A percentile compares a stretch with the other conserved stretches of the same genome.
Evolutionary conservation across 1,140 invertebrate genomes (phyloP).

Genomic region (Drosophila obscura): DNA sequence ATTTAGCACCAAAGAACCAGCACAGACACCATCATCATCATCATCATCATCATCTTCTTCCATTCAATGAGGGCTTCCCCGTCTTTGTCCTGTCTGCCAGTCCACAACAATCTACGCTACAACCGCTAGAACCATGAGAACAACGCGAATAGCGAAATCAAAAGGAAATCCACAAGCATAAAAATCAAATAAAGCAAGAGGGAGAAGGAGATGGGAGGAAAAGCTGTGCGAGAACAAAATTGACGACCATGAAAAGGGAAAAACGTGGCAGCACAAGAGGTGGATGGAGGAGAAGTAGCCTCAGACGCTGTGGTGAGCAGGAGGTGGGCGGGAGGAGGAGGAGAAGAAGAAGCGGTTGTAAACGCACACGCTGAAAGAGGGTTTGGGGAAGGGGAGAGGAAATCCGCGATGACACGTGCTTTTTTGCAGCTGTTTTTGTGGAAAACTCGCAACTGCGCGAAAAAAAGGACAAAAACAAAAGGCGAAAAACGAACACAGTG

Average conservation of each 20-base stretch:
- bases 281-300: too few species aligned
- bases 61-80: constrained; percentile 62
- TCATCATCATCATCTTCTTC: constrained; percentile 13
- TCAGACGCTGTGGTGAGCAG: not conserved
- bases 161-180: constrained; percentile 72
- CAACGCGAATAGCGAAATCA: constrained; percentile 52
- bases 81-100: constrained; percentile 67
- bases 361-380: constrained; percentile 65
- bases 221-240: constrained; percentile 41
- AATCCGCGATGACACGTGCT: constrained; percentile 82
- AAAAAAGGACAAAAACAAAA: constrained; percentile 82
- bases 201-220: constrained; percentile 27
- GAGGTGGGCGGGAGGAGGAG: constrained; percentile 26
- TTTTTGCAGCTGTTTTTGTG: constrained; percentile 82
- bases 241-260: constrained; percentile 72
- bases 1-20: not conserved
- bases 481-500: constrained; percentile 56
- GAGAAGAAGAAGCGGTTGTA: constrained; percentile 41
- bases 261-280: constrained; percentile 1
- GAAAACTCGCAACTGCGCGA: constrained; percentile 73
- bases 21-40: constrained; percentile 36
- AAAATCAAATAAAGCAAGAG: constrained; percentile 68
- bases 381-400: constrained; percentile 37
- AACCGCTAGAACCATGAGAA: constrained; percentile 17
- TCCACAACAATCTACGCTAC: constrained; percentile 35